A percentile compares a stretch with the other conserved stretches of the same genome.
Evolutionary conservation across 2,888 invertebrate genomes (phyloP).

Genomic region (Mythimna loreyi): DNA sequence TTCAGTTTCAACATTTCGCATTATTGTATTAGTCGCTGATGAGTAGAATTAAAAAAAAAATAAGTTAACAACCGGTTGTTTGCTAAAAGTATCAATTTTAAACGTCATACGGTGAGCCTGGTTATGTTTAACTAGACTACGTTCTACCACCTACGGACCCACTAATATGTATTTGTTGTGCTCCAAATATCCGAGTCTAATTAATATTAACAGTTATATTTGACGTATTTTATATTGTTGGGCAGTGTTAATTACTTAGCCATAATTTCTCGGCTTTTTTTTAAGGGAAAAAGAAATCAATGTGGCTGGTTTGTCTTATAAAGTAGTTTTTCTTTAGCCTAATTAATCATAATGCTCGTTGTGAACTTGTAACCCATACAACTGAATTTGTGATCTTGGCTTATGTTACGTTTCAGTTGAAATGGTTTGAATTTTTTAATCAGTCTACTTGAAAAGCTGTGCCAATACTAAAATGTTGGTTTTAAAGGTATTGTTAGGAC

Average conservation of each 20-base stretch:
- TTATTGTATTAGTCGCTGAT: not conserved
- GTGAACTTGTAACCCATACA: conserved; percentile 1
- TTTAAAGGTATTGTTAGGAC: not conserved
- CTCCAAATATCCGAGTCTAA: not conserved
- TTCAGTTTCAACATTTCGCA: not conserved
- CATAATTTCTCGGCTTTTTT: not conserved
- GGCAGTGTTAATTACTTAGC: not conserved
- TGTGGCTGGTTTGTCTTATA: not conserved
- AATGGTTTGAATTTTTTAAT: not conserved
- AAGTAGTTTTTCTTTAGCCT: not conserved
- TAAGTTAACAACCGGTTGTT: not conserved
- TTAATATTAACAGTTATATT: not conserved
- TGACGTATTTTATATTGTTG: not conserved
- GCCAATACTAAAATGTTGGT: not conserved
- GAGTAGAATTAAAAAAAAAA: not conserved
- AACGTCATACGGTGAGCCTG: not conserved
- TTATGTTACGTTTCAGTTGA: not conserved
- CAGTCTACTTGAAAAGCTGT: not conserved
- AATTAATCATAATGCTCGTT: not conserved
- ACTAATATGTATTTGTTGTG: not conserved
- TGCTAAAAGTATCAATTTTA: not conserved
- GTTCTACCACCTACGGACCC: not conserved
- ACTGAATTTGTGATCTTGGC: conserved; percentile 1
- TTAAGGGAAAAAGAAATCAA: not conserved
- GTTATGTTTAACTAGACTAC: not conserved